Conservation (phyloP, 1,140 invertebrate genomes). For the Oryzaephilus surinamensis region DNA sequence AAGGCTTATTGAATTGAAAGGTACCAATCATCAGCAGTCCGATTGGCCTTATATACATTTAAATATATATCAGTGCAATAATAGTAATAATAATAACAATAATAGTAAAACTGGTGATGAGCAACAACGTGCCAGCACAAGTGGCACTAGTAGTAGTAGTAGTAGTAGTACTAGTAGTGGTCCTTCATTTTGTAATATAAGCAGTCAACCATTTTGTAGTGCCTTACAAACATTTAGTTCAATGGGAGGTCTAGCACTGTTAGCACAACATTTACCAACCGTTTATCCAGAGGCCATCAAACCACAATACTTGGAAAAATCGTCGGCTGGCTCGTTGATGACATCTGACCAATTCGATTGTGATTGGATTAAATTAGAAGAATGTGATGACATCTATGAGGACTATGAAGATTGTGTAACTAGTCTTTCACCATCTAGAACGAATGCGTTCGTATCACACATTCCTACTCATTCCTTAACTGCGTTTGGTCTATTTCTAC, state of each 20-base stretch:
- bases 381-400: slow-evolving; percentile 58
- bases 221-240: slow-evolving; percentile 73
- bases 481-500: slow-evolving; percentile 78
- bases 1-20: slow-evolving; percentile 29
- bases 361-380: slow-evolving; percentile 61
- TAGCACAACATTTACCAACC: slow-evolving; percentile 76
- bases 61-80: slow-evolving; percentile 29
- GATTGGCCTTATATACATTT: slow-evolving; percentile 34
- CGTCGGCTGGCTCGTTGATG: no score
- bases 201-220: slow-evolving; percentile 44
- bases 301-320: slow-evolving; percentile 40
- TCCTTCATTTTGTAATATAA: slow-evolving; percentile 8
- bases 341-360: slow-evolving; percentile 41
- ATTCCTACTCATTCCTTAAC: slow-evolving; percentile 83
- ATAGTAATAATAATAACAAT: no score
- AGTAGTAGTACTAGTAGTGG: slow-evolving; percentile 5
- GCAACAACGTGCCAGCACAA: no score
- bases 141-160: background rate
- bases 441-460: slow-evolving; percentile 31
- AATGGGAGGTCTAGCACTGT: slow-evolving; percentile 73
- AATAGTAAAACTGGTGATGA: no score
- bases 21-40: slow-evolving; percentile 13
- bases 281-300: slow-evolving; percentile 69
- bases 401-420: slow-evolving; percentile 42
- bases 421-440: slow-evolving; percentile 35